Base-by-base conservation (phyloP, 2,888 invertebrate genomes). In the Sarcophaga subvicina region DNA sequence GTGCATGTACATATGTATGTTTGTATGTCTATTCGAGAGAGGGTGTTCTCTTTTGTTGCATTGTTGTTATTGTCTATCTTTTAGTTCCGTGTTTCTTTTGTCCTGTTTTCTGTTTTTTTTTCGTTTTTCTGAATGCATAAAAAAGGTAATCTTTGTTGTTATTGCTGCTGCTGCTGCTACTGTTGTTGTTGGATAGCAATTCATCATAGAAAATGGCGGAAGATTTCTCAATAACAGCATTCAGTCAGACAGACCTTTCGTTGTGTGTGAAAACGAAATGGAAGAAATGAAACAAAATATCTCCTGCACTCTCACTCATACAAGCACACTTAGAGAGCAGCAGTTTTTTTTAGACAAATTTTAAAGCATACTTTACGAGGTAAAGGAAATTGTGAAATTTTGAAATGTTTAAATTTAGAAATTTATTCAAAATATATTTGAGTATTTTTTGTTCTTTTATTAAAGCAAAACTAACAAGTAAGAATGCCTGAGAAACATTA, bases 191-290 rank as follows among this genome's bases (percentile, higher is more conserved):
- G 77, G 82, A 82, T 70, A 90, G 91, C 91, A 92, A 92, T 92
- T 92, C 92, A 92, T 92, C 92, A 92, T 91, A 91, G 92, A 92
- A 92, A 92, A 92, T 92, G 92, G 92, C 92, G 92, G 91, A 90
- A 90, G 87, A 83, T 85, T 80, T 86, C 67, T 79, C 67, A 86
- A 76, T 14, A 54, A 54, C 54, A 54, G 54, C 17, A 54, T 37
- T 37, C 14, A 54, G 54, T 54, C 80, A 79, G 71, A 83, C 85
- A 66, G 17, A 37, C 37, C 37, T 0, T 25, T 69, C 14, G 54
- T 25, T 69, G 5, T 72, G 59, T 20, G 11, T 62, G n/a, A 37
- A 76, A 59, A 76, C 54, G 20, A 25, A 62, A 71, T 12, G 25
- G 66, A 14, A 78, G 77, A 77, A 64, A 45, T 59, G 14, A 54